Evolutionary conservation across 1,140 invertebrate genomes (phyloP), one percentile per base, ranked within the genome.

Genomic region (Drosophila fuyamai): DNA sequence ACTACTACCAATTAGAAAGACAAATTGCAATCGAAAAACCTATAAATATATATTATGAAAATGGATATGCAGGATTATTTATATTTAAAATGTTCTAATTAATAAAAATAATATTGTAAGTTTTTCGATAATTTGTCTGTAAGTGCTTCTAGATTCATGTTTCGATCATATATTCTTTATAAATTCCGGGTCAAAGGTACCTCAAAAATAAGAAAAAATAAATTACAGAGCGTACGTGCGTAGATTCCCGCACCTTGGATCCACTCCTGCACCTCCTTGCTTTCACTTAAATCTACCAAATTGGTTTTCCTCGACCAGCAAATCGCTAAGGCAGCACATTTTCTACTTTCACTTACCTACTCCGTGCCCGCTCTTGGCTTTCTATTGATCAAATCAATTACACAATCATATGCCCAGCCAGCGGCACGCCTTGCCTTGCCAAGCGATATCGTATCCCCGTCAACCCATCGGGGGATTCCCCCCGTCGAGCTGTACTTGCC

Each of bases 311-410:
- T 76, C 36, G 66, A 41, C 76, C 51, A 66, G 61, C 65, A 67
- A 80, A 80, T 80, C 55, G 71, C 77, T 54, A 53, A 53, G 62
- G 41, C 62, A 83, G 81, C 63, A 77, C 46, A 44, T 75, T 75
- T 54, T 38, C 29, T 29, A 23, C 62, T 56, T 51, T 62, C 47
- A 46, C 27, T 32, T 29, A 36, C 48, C 23, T 27, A 27, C 46
- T 27, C 7, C 7, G 18, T 4, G 4, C 13, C 6, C 41, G 27
- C 65, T 9, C 50, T 60, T 40, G 51, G 16, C 51, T 55, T 61
- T 68, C 67, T 78, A 81, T 84, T 86, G 82, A 86, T 86, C 84
- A 85, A 85, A 86, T 85, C 81, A 85, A 86, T 86, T 86, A 85
- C 82, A 86, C 74, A 85, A 85, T 82, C 82, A 85, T 85, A 86